Percentiles rank a stretch among this genome's conserved stretches.
phyloP scores from a whole-genome alignment of 2,888 invertebrate genomes.

The Chirona hameri region DNA sequence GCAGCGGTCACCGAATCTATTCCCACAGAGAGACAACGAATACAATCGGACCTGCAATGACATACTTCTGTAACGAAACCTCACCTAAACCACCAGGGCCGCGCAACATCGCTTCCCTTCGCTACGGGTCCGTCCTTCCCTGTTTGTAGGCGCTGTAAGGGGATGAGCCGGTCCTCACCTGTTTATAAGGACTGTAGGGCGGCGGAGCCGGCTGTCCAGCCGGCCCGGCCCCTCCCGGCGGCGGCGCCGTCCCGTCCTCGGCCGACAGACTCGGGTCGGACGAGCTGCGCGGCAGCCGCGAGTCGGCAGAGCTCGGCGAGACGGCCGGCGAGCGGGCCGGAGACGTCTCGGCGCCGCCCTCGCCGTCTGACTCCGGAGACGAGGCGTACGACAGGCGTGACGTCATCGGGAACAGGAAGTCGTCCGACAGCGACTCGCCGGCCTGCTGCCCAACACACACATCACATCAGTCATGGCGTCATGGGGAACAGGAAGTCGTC shows the following conservation, averaged over 20 bases:
- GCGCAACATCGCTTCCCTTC: too few species aligned
- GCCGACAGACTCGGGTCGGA: conserved; percentile 94
- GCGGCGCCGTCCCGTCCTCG: conserved; percentile 57
- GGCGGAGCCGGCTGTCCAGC: conserved; percentile 30
- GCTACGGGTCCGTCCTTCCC: too few species aligned
- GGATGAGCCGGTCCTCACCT: conserved; percentile 47
- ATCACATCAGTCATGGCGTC: background rate
- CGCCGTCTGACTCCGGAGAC: conserved; percentile 88
- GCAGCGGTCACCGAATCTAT: too few species aligned
- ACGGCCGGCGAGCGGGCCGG: conserved; percentile 36
- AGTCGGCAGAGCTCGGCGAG: conserved; percentile 36
- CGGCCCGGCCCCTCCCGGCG: conserved; percentile 22
- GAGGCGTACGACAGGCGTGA: conserved; percentile 92
- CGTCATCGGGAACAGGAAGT: conserved; percentile 98
- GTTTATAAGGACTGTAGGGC: conserved; percentile 43
- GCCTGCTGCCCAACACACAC: conserved; percentile 61
- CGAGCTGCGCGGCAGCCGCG: conserved; percentile 67
- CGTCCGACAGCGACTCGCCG: conserved; percentile 93
- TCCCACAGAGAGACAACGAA: too few species aligned
- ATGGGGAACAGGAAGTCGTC: background rate
- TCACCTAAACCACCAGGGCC: too few species aligned
- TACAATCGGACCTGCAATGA: too few species aligned
- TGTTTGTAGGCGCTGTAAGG: conserved; percentile 63
- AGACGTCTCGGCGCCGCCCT: conserved; percentile 49
- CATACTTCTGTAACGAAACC: too few species aligned